Percentiles rank a stretch among this genome's conserved stretches.
phyloP scores from a whole-genome alignment of 2,113 vertebrate genomes.

The Eublepharis macularius region DNA sequence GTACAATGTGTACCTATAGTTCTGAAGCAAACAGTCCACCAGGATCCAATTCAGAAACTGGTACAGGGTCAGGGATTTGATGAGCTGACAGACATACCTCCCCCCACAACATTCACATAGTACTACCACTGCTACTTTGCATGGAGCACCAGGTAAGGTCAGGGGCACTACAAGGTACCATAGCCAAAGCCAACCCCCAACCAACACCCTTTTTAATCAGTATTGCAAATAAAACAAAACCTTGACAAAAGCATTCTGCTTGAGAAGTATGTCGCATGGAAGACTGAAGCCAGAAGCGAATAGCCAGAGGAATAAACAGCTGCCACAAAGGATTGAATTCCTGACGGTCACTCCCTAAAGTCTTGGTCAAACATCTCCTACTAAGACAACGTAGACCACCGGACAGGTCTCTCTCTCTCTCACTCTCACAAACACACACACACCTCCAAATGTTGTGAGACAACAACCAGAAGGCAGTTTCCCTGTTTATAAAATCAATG shows the following conservation, averaged over 20 bases:
- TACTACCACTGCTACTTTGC: background rate
- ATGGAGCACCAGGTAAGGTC: background rate
- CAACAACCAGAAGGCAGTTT: background rate
- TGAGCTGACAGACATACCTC: fast-evolving
- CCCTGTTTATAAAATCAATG: background rate
- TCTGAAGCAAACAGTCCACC: background rate
- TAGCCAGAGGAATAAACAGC: background rate
- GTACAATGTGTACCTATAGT: background rate
- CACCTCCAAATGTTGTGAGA: no score
- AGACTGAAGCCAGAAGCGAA: background rate
- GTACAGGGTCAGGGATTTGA: no score
- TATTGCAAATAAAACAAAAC: background rate
- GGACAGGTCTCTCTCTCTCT: no score
- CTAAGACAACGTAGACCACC: background rate
- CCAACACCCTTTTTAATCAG: background rate
- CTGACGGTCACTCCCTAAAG: background rate
- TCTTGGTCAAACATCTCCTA: background rate
- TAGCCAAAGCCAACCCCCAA: no score
- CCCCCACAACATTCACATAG: background rate
- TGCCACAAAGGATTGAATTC: background rate
- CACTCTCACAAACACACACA: no score
- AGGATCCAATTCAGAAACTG: background rate
- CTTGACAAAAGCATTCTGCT: background rate
- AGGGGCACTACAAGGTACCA: background rate
- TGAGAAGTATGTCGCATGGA: background rate